Conservation (phyloP, 2,797 vertebrate species). For the Bucorvus abyssinicus region DNA sequence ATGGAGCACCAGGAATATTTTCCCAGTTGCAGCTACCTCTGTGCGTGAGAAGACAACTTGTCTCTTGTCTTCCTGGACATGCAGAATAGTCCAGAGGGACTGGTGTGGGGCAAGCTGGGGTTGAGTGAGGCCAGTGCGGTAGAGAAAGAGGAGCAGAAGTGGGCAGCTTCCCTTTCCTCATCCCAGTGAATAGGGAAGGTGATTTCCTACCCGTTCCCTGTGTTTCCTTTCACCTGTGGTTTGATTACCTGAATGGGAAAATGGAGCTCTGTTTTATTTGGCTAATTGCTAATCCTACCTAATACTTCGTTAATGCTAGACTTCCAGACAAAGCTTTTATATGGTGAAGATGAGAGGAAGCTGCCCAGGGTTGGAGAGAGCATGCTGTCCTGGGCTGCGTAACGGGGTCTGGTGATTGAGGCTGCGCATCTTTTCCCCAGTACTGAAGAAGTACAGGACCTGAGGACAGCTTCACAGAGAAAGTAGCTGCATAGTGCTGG, state of each 20-base stretch:
- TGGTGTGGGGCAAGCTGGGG: background rate
- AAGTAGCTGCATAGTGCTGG: background rate
- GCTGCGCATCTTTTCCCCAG: background rate
- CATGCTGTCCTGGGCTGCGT: background rate
- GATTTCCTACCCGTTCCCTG: background rate
- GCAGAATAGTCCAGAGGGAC: background rate
- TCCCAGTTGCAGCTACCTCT: background rate
- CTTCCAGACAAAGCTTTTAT: background rate
- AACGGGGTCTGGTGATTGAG: background rate
- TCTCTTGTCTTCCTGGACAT: background rate
- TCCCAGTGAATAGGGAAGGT: background rate
- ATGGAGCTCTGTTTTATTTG: background rate
- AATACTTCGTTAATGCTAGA: background rate
- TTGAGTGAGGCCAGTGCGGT: background rate
- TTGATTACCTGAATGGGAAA: background rate
- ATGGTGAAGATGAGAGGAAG: background rate
- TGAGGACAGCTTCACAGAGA: background rate
- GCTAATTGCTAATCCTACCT: background rate
- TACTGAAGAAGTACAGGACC: background rate
- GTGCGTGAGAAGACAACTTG: background rate
- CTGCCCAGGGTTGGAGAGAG: background rate
- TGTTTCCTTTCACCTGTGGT: background rate
- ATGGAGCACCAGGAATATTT: background rate
- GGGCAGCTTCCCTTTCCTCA: background rate
- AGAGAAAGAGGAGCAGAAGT: background rate